Conservation (phyloP, 2,888 invertebrate genomes). For the Deilephila elpenor region DNA sequence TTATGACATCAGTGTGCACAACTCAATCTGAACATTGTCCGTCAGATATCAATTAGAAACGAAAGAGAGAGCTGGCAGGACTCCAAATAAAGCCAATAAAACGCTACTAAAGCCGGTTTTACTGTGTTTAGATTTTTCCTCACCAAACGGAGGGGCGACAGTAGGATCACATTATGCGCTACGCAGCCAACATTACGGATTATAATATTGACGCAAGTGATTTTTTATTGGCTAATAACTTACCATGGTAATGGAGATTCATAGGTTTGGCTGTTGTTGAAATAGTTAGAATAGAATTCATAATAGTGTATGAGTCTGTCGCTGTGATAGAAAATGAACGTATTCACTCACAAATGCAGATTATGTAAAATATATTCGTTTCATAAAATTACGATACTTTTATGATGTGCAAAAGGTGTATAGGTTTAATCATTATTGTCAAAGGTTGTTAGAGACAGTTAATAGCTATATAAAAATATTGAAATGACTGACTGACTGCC, state of each 20-base stretch:
- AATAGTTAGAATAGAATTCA: neutral
- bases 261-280: slow-evolving; percentile 11
- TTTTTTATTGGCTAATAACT: slow-evolving; percentile 33
- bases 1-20: slow-evolving; percentile 50
- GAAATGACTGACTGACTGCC: no score
- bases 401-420: neutral
- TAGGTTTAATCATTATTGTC: no score
- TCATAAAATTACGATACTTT: neutral
- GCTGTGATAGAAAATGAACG: no score
- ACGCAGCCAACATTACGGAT: slow-evolving; percentile 48
- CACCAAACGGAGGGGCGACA: slow-evolving; percentile 49
- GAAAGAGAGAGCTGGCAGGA: slow-evolving; percentile 66
- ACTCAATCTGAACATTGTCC: slow-evolving; percentile 61
- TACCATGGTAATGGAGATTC: slow-evolving; percentile 35
- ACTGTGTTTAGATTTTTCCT: slow-evolving; percentile 77
- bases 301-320: no score
- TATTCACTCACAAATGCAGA: no score
- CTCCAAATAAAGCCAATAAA: slow-evolving; percentile 78
- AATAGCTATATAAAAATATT: no score
- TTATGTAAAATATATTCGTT: no score
- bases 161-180: slow-evolving; percentile 61
- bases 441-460: no score
- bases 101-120: slow-evolving; percentile 73
- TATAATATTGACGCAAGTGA: neutral
- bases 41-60: slow-evolving; percentile 80